These are phyloP conservation scores for Megaleporinus macrocephalus DNA, from an alignment of 2,113 vertebrate species.

Conservation along the genomic window DNA sequence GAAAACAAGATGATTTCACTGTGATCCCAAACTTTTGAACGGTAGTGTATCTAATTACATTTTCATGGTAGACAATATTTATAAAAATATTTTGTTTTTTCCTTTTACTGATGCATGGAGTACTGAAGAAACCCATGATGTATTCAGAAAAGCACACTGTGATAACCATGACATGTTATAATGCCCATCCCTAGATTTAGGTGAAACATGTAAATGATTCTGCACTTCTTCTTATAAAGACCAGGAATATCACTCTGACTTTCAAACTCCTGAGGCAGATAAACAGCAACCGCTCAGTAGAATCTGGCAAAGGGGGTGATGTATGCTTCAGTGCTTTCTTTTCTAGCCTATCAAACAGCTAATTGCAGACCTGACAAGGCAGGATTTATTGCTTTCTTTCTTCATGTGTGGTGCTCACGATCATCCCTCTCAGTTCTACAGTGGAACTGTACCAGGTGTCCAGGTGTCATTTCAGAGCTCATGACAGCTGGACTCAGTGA, in stretches of 20 bases:
- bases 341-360: not conserved
- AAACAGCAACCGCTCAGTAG: not conserved
- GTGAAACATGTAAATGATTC: not conserved
- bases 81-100: too few species aligned
- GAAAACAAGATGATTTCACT: too few species aligned
- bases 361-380: conserved; percentile 33
- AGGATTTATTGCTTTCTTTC: conserved; percentile 32
- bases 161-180: too few species aligned
- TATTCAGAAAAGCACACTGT: too few species aligned
- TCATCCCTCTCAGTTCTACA: conserved; percentile 2
- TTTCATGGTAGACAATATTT: too few species aligned
- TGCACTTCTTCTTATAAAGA: not conserved
- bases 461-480: conserved; percentile 16
- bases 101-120: too few species aligned
- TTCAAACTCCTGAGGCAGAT: not conserved
- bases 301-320: not conserved
- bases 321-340: conserved; percentile 15
- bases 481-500: conserved; percentile 18
- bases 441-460: conserved; percentile 8
- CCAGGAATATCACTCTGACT: not conserved
- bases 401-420: conserved; percentile 7
- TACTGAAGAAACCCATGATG: too few species aligned
- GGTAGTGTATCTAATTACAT: too few species aligned
- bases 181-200: not conserved
- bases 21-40: too few species aligned